A percentile compares a stretch with the other conserved stretches of the same genome.
These are phyloP conservation scores for Lasioglossum leucozonium DNA, from an alignment of 2,888 invertebrate genomes.

Conservation along the genomic window DNA sequence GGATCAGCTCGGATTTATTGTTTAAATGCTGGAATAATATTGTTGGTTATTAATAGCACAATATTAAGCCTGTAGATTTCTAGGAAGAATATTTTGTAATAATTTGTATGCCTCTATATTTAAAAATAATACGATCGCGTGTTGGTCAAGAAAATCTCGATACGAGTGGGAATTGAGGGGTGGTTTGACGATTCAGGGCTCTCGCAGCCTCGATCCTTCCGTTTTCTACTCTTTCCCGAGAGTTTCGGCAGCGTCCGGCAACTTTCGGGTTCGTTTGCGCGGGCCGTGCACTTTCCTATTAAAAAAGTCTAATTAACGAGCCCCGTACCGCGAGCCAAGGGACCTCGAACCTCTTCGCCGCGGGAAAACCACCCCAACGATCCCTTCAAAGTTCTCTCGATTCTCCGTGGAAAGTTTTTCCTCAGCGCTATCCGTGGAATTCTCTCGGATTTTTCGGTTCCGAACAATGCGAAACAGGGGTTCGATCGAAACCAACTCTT, in stretches of 20 bases:
- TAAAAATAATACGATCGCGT: not conserved
- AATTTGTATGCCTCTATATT: not conserved
- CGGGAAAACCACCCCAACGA: not conserved
- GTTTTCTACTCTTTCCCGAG: not conserved
- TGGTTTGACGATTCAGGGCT: not conserved
- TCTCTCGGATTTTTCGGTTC: not conserved
- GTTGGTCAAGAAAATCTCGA: not conserved
- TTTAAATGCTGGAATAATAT: no score
- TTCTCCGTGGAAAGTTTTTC: not conserved
- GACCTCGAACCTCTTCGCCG: not conserved
- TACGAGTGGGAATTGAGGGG: not conserved
- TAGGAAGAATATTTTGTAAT: not conserved
- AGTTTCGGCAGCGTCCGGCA: not conserved
- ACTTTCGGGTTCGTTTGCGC: not conserved
- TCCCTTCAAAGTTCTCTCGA: not conserved
- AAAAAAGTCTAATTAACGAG: constrained; percentile 12
- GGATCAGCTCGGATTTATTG: no score
- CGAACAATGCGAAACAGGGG: not conserved
- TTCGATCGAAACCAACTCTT: not conserved
- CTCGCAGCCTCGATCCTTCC: not conserved
- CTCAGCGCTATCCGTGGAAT: not conserved
- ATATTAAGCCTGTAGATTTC: not conserved
- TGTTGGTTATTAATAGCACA: not conserved
- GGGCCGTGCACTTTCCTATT: not conserved
- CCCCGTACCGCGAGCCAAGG: not conserved